Percentiles rank a stretch among this genome's conserved stretches.
Evolutionary conservation across 1,140 invertebrate species (phyloP).

Genomic region (Lucilia cuprina): DNA sequence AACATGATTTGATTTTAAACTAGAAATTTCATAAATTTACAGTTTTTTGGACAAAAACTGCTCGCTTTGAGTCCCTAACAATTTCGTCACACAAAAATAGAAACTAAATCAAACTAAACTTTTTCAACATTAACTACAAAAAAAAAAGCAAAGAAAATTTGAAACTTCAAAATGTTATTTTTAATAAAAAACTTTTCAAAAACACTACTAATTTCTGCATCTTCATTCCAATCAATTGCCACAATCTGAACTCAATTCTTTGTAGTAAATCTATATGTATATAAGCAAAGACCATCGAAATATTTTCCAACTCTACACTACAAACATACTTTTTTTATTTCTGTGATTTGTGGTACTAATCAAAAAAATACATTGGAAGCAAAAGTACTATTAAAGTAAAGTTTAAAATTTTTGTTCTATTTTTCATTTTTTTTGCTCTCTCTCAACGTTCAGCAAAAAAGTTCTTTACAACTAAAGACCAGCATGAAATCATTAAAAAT

Average conservation of each 20-base stretch:
- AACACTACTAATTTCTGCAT: background rate
- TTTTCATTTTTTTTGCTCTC: background rate
- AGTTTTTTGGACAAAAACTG: too few species aligned
- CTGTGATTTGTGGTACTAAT: background rate
- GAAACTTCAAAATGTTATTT: background rate
- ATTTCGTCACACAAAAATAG: background rate
- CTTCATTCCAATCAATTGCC: constrained; percentile 10
- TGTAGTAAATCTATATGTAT: too few species aligned
- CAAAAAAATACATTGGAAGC: background rate
- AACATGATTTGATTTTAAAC: too few species aligned
- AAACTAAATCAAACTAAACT: background rate
- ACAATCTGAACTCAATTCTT: background rate
- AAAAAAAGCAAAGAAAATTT: too few species aligned
- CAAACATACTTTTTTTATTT: background rate
- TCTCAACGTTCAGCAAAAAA: background rate
- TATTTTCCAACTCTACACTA: background rate
- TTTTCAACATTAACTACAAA: too few species aligned
- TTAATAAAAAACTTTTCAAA: constrained; percentile 15
- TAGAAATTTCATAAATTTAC: too few species aligned
- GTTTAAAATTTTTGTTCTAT: background rate
- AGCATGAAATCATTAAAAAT: constrained; percentile 11
- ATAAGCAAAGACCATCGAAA: background rate
- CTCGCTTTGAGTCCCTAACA: background rate
- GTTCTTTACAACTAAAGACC: background rate
- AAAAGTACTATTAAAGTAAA: background rate